phyloP scores from a whole-genome alignment of 2,888 invertebrate genomes.

The Hypomecis punctinalis region DNA sequence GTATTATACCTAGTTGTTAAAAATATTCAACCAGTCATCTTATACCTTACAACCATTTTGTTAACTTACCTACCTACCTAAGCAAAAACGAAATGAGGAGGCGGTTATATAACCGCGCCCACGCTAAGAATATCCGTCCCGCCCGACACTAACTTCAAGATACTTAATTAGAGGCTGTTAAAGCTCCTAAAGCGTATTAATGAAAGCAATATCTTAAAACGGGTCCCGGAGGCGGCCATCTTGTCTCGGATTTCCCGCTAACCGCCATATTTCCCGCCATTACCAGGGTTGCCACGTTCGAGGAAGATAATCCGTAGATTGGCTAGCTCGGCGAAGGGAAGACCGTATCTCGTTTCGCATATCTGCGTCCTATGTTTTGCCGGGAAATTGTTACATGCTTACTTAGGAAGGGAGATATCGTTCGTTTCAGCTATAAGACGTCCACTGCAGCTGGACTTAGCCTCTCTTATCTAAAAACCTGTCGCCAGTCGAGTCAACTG shows the following conservation, averaged over 20 bases:
- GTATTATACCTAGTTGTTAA: no score
- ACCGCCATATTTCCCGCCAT: slow-evolving; percentile 58
- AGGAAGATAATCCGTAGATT: slow-evolving; percentile 75
- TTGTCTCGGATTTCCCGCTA: slow-evolving; percentile 65
- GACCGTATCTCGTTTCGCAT: slow-evolving; percentile 58
- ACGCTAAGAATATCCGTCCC: slow-evolving; percentile 19
- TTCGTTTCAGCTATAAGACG: no score
- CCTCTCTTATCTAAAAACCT: no score
- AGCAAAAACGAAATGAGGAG: background rate
- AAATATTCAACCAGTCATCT: no score
- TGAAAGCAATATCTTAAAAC: slow-evolving; percentile 59
- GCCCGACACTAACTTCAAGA: slow-evolving; percentile 40
- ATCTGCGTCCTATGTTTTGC: slow-evolving; percentile 32
- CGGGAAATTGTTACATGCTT: slow-evolving; percentile 33
- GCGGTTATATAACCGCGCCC: slow-evolving; percentile 14
- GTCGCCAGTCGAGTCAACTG: no score
- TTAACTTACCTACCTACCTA: background rate
- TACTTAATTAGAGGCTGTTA: slow-evolving; percentile 50
- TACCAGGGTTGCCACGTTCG: slow-evolving; percentile 54
- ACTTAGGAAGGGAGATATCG: background rate
- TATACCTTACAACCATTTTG: background rate
- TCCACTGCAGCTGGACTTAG: no score
- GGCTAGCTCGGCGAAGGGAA: slow-evolving; percentile 57
- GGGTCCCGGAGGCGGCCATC: slow-evolving; percentile 62
- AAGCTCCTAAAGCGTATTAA: slow-evolving; percentile 50